phyloP scores from a whole-genome alignment of 2,888 invertebrate species.

The Byasa hedistus region DNA sequence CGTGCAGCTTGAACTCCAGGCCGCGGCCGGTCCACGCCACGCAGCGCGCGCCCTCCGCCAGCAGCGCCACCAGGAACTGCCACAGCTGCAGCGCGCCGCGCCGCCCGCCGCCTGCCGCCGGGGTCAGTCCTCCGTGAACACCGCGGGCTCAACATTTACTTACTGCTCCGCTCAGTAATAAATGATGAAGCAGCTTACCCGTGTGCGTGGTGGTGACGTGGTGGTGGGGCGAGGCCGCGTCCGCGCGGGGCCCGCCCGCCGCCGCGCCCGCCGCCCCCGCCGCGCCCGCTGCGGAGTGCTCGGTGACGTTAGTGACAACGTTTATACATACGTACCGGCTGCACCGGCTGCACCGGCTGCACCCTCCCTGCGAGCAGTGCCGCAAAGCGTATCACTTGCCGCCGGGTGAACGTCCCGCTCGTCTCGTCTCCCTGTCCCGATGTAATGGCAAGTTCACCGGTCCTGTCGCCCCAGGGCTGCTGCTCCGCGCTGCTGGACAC shows the following conservation, averaged over 20 bases:
- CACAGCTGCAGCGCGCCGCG: conserved; percentile 94
- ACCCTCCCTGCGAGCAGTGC: too few species aligned
- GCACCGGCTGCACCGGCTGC: too few species aligned
- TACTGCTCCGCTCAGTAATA: too few species aligned
- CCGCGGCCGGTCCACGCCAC: conserved; percentile 98
- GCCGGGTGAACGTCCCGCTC: too few species aligned
- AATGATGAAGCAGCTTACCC: conserved; percentile 39
- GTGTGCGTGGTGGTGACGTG: conserved; percentile 64
- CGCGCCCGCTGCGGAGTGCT: conserved; percentile 46
- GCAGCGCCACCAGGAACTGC: conserved; percentile 93
- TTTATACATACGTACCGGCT: too few species aligned
- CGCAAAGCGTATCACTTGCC: too few species aligned
- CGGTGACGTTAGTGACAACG: too few species aligned
- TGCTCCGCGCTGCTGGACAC: conserved; percentile 57
- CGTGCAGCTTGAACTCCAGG: conserved; percentile 96
- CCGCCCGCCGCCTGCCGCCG: conserved; percentile 61
- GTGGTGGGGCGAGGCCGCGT: conserved; percentile 57
- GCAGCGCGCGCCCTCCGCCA: conserved; percentile 88
- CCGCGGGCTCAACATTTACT: too few species aligned
- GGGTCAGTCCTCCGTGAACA: too few species aligned
- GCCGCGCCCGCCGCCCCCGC: conserved; percentile 34
- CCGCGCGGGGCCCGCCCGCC: conserved; percentile 37
- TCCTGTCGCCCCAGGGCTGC: conserved; percentile 62
- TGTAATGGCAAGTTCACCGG: conserved; percentile 40
- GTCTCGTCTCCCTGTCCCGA: too few species aligned